Percentiles rank a stretch among this genome's conserved stretches.
phyloP scores from a whole-genome alignment of 2,888 invertebrate species.

The Aricia artaxerxes region DNA sequence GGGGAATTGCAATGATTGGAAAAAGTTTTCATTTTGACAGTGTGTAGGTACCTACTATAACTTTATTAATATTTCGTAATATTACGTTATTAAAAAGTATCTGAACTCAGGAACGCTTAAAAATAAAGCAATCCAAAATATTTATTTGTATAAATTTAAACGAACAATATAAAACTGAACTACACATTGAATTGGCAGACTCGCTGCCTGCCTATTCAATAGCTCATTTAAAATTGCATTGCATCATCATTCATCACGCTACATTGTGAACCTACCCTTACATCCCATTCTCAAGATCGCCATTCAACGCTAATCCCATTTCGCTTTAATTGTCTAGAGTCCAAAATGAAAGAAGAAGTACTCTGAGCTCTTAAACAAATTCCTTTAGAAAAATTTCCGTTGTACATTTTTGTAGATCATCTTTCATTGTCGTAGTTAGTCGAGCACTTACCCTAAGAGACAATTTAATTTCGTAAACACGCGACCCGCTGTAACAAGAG shows the following conservation, averaged over 20 bases:
- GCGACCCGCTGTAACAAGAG: background rate
- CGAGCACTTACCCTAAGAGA: constrained; percentile 13
- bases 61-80: background rate
- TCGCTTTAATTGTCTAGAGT: background rate
- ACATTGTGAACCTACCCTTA: too few relatives aligned
- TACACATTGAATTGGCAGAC: too few relatives aligned
- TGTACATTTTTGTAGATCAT: constrained; percentile 21
- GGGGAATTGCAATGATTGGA: background rate
- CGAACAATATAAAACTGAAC: too few relatives aligned
- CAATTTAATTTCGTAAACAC: constrained; percentile 25
- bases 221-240: too few relatives aligned
- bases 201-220: too few relatives aligned
- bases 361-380: constrained; percentile 1
- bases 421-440: constrained; percentile 13
- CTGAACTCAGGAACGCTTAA: background rate
- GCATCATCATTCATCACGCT: too few relatives aligned
- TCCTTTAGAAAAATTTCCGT: background rate
- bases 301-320: too few relatives aligned
- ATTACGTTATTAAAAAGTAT: background rate
- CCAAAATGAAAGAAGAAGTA: background rate
- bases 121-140: too few relatives aligned
- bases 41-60: background rate
- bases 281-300: too few relatives aligned
- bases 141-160: too few relatives aligned
- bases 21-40: background rate